Evolutionary conservation across 2,888 invertebrate genomes (phyloP).

Genomic region (Scelioninae gen. 1): DNA sequence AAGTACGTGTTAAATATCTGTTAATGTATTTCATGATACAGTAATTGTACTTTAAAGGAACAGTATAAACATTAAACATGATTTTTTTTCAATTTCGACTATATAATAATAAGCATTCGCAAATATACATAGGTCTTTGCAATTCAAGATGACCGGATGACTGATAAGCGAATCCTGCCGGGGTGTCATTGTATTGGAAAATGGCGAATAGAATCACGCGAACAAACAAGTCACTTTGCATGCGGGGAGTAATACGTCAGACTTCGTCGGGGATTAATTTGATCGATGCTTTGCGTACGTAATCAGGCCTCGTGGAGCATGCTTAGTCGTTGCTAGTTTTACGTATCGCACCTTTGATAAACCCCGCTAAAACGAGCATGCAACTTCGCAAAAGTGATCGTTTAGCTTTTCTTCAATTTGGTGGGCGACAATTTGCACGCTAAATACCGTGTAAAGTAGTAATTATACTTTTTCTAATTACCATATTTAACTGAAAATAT

Average conservation of each 20-base stretch:
- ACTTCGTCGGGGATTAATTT: conserved; percentile 76
- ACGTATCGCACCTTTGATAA: conserved; percentile 66
- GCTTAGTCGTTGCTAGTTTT: conserved; percentile 48
- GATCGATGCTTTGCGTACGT: conserved; percentile 77
- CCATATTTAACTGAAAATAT: conserved; percentile 61
- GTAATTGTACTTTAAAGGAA: no score
- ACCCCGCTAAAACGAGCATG: conserved; percentile 57
- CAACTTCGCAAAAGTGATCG: conserved; percentile 57
- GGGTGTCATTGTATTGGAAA: conserved; percentile 58
- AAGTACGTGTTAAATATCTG: no score
- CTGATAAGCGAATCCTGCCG: conserved; percentile 67
- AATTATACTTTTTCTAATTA: conserved; percentile 63
- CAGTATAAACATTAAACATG: no score
- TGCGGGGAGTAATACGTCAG: conserved; percentile 69
- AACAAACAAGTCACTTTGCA: conserved; percentile 76
- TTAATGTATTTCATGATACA: no score
- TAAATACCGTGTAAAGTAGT: conserved; percentile 71
- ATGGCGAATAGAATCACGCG: conserved; percentile 72
- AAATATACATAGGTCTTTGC: no score
- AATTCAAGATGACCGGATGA: conserved; percentile 65
- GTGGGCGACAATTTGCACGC: conserved; percentile 67
- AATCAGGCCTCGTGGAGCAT: conserved; percentile 64
- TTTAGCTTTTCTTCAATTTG: conserved; percentile 66
- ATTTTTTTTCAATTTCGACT: no score
- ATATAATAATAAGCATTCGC: no score